Evolutionary conservation across 1,140 invertebrate genomes (phyloP).

Genomic region (Pteromalus puparum): DNA sequence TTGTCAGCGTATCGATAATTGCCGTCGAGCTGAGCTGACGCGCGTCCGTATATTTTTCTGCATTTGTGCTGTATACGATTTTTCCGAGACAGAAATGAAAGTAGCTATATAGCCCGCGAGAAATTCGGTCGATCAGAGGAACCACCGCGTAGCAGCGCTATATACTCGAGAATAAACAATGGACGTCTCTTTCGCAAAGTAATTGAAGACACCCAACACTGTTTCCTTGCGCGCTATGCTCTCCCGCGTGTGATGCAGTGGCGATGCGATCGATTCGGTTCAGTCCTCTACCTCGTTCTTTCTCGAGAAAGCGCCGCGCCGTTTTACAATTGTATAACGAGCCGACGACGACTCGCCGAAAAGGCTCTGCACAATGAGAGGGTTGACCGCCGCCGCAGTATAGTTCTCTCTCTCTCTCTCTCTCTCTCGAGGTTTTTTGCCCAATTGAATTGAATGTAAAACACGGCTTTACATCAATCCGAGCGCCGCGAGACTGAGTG

Average conservation of each 20-base stretch:
- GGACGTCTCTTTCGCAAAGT: slow-evolving; percentile 50
- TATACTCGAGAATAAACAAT: slow-evolving; percentile 32
- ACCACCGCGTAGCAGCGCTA: not conserved
- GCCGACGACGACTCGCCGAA: slow-evolving; percentile 5
- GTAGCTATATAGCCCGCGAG: no score
- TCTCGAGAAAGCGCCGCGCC: not conserved
- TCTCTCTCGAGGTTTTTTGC: slow-evolving; percentile 29
- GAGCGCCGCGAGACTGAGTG: slow-evolving; percentile 72
- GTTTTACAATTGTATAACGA: slow-evolving; percentile 47
- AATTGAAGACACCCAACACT: slow-evolving; percentile 46
- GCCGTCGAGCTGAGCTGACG: not conserved
- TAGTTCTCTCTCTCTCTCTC: slow-evolving; percentile 5
- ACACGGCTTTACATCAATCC: slow-evolving; percentile 75
- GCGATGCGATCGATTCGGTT: slow-evolving; percentile 28
- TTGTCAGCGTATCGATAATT: slow-evolving; percentile 47
- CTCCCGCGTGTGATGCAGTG: not conserved
- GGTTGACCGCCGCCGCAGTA: not conserved
- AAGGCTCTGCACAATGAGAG: not conserved
- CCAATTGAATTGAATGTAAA: slow-evolving; percentile 68
- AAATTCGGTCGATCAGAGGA: not conserved
- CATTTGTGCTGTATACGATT: not conserved
- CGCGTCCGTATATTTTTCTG: not conserved
- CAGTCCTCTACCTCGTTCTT: not conserved
- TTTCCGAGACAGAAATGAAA: not conserved
- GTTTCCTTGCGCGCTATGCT: slow-evolving; percentile 7